phyloP scores from a whole-genome alignment of 2,113 vertebrate species.

The Cisticola juncidis region DNA sequence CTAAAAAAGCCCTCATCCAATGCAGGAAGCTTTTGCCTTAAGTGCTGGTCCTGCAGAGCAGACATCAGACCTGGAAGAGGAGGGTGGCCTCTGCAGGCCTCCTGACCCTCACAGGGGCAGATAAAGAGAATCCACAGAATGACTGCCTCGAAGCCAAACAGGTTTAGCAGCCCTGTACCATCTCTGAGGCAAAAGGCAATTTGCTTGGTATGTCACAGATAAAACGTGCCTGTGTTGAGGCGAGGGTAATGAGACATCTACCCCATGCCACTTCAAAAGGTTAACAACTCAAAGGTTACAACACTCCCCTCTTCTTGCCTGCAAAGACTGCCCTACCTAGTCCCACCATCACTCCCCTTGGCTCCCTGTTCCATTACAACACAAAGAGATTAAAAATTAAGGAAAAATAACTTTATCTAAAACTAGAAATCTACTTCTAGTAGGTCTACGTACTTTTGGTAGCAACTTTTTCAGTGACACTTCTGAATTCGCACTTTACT shows the following conservation, averaged over 20 bases:
- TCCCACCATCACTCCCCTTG: neutral
- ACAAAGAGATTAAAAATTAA: neutral
- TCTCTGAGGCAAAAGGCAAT: conserved; percentile 35
- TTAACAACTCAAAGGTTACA: conserved; percentile 11
- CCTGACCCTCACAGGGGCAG: neutral
- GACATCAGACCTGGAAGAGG: neutral
- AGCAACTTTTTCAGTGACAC: neutral
- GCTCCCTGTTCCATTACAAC: neutral
- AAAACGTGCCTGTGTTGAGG: neutral
- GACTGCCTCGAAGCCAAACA: conserved; percentile 62
- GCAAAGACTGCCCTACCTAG: neutral
- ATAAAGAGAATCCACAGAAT: conserved; percentile 58
- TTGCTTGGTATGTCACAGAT: conserved; percentile 26
- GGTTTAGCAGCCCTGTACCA: conserved; percentile 48
- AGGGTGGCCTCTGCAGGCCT: neutral
- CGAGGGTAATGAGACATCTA: neutral
- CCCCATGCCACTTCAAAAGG: neutral
- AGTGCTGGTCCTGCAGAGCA: neutral
- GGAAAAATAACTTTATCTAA: neutral
- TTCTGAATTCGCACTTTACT: neutral
- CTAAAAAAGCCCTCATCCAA: neutral
- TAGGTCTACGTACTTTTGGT: neutral
- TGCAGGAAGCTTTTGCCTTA: neutral
- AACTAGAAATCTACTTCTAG: neutral
- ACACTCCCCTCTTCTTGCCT: neutral